phyloP scores from a whole-genome alignment of 1,140 invertebrate species.

The Papilio dardanus region DNA sequence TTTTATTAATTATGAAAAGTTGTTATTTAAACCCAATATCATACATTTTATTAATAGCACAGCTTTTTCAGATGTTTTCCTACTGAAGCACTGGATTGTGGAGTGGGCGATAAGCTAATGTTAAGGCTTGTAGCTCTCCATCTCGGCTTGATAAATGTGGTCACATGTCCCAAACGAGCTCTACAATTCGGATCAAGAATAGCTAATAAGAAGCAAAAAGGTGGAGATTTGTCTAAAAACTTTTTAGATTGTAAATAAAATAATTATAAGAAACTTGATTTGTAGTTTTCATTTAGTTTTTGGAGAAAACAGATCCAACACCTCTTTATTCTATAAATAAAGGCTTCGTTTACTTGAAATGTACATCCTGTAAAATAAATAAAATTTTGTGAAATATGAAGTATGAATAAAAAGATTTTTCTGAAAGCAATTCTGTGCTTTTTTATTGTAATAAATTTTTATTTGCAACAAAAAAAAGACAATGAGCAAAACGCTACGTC shows the following conservation, averaged over 20 bases:
- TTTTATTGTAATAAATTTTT: too few relatives aligned
- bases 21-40: neutral
- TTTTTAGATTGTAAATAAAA: slow-evolving; percentile 51
- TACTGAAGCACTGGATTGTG: slow-evolving; percentile 85
- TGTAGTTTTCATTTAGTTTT: slow-evolving; percentile 42
- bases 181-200: slow-evolving; percentile 99
- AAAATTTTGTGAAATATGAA: too few relatives aligned
- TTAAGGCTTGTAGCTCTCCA: slow-evolving; percentile 90
- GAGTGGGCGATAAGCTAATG: slow-evolving; percentile 97
- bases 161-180: slow-evolving; percentile 93
- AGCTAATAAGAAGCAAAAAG: slow-evolving; percentile 96
- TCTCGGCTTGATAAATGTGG: slow-evolving; percentile 87
- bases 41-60: neutral
- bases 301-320: too few relatives aligned
- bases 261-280: slow-evolving; percentile 1
- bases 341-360: neutral
- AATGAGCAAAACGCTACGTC: neutral
- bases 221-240: slow-evolving; percentile 87
- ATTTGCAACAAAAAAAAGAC: too few relatives aligned
- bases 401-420: too few relatives aligned
- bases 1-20: neutral
- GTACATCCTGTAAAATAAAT: neutral
- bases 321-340: neutral
- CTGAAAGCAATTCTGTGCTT: too few relatives aligned
- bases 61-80: slow-evolving; percentile 85